Base-by-base conservation (phyloP, 2,797 vertebrate species). In the Gallinago solitaria region DNA sequence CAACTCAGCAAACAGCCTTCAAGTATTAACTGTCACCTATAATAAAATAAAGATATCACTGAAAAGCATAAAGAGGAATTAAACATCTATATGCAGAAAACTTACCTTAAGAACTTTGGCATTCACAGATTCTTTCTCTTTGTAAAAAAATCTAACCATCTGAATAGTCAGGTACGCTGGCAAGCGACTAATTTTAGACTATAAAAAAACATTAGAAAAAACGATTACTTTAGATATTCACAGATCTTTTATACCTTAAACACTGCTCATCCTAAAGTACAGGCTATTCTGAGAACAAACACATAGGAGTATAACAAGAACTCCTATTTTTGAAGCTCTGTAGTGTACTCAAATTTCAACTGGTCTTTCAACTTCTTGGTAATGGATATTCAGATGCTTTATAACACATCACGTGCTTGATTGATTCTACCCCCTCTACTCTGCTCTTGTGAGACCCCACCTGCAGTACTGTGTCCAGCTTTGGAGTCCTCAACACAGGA, bases 81-180 rank as follows among this genome's bases (percentile, higher is more conserved):
- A 19, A 75, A 53, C 9, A 30, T 57, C 6, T 70, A 27, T 16
- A 76, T 21, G 30, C 20, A 93, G 53, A 65, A 93, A 82, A 75
- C 61, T 75, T 35, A 96, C 99, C 99, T 99, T 99, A 57, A 99
- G 99, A 97, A 99, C 99, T 99, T 99, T 99, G 97, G 99, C 99
- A 95, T 99, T 99, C 96, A 99, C 99, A 47, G 99, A 99, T 97
- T 99, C 99, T 97, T 99, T 99, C 97, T 99, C 99, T 98, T 99
- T 99, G 98, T 99, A 99, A 98, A 99, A 99, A 98, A 99, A 99
- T 51, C 99, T 97, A 93, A 99, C 99, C 99, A 99, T 99, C 96
- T 99, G 99, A 97, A 99, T 98, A 35, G 99, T 99, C 98, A 99
- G 96, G 97, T 99, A 99, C 2, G 99, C 99, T 90, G 99, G 99